Evolutionary conservation across 2,888 invertebrate genomes (phyloP), one percentile per base, ranked within the genome.

Genomic region (Fragum fragum): DNA sequence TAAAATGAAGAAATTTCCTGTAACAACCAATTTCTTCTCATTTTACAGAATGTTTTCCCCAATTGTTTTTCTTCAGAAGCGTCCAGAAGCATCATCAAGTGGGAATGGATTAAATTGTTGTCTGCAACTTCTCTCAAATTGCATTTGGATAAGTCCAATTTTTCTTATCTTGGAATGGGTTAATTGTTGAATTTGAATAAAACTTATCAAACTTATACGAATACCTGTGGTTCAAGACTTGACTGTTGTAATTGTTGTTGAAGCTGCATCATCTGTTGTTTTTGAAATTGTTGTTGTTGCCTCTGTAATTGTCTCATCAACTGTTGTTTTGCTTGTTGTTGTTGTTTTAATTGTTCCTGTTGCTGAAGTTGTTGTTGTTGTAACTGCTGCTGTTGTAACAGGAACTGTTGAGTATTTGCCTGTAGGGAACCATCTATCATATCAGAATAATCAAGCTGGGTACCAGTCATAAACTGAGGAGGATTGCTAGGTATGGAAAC

Each of bases 261-360:
- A 21, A 76, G 69, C 75, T 88, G 85, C 76, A 86, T 80, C 42
- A 87, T 63, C 75, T 90, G 87, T 57, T 83, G 79, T n/a, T 78
- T 59, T 59, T 81, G 83, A 52, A 84, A 81, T 39, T 81, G 84
- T 55, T 87, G 87, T 57, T 88, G 87, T 72, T 87, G 88, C 71
- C 81, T 73, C 26, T 83, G 85, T 2, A 77, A 66, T 61, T 81
- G 78, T 61, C 77, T 78, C 57, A 81, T 79, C 11, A 79, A 63
- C 59, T 78, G 76, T 55, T 85, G 83, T 61, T 83, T 78, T n/a
- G 55, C 73, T 36, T 76, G 85, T 28, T 85, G 79, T 63, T 81
- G 83, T 69, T 78, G 80, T 63, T 71, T 70, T 57, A 84, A 73
- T 52, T 83, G 87, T 78, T 88, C 86, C 63, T 84, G 83, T 18